These are phyloP conservation scores for Cossypha dichroa DNA, from an alignment of 2,797 vertebrate genomes.

Conservation along the genomic window DNA sequence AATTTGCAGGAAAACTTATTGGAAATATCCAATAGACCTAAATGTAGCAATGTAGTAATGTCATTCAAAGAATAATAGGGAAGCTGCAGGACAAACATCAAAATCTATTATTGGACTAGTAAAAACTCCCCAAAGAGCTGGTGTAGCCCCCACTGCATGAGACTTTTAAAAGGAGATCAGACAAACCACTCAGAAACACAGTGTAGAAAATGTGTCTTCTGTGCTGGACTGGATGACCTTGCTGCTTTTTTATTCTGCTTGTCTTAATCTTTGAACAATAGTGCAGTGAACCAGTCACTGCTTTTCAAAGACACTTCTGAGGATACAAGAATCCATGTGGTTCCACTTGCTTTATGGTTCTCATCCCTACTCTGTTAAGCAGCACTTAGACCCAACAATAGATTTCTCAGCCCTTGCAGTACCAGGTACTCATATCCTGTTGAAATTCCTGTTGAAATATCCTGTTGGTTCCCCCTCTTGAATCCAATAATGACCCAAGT, in stretches of 20 bases:
- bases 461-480: not conserved
- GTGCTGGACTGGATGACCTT: constrained; percentile 19
- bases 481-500: not conserved
- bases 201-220: not conserved
- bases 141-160: not conserved
- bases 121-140: not conserved
- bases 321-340: not conserved
- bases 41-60: not conserved
- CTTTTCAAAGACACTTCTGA: constrained; percentile 46
- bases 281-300: constrained; percentile 26
- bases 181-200: constrained; percentile 4
- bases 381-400: not conserved
- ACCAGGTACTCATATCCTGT: not conserved
- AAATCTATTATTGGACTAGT: not conserved
- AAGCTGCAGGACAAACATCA: not conserved
- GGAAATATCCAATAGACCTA: not conserved
- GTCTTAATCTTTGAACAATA: constrained; percentile 50
- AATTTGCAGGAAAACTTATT: not conserved
- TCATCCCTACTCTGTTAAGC: not conserved
- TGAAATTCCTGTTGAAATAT: not conserved
- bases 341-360: not conserved
- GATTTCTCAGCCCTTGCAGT: not conserved
- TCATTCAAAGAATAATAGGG: not conserved
- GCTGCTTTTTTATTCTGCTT: not conserved
- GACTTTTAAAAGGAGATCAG: not conserved